Conservation (phyloP, 2,888 invertebrate genomes). For the Clistopyga incitator region DNA sequence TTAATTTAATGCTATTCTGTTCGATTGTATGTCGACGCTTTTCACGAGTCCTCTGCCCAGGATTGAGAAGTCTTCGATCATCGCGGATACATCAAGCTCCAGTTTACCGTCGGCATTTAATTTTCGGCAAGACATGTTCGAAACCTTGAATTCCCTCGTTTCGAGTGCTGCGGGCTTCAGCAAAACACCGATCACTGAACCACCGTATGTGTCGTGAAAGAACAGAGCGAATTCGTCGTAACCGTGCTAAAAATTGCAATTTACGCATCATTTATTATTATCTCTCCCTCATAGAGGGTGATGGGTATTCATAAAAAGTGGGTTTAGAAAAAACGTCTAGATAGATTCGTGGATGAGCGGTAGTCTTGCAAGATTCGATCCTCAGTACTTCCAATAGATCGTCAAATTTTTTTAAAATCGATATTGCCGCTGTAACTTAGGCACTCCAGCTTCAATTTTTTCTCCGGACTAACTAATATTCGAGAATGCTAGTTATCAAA, state of each 20-base stretch:
- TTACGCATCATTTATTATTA: not conserved
- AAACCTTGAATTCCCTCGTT: slow-evolving; percentile 90
- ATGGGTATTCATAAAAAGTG: too few relatives aligned
- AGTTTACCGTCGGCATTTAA: slow-evolving; percentile 85
- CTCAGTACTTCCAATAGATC: too few relatives aligned
- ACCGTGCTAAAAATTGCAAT: slow-evolving; percentile 85
- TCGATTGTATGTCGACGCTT: slow-evolving; percentile 84
- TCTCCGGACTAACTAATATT: too few relatives aligned
- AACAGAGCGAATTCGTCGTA: slow-evolving; percentile 93
- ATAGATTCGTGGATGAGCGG: too few relatives aligned
- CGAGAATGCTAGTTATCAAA: too few relatives aligned
- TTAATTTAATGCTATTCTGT: slow-evolving; percentile 50
- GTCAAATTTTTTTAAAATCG: too few relatives aligned
- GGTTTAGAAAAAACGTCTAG: too few relatives aligned
- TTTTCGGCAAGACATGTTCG: slow-evolving; percentile 86
- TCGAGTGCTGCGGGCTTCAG: slow-evolving; percentile 91
- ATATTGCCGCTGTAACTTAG: too few relatives aligned
- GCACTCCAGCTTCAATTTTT: too few relatives aligned
- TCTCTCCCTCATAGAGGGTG: not conserved
- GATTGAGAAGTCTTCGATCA: slow-evolving; percentile 90
- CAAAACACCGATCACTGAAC: slow-evolving; percentile 92
- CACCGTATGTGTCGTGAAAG: slow-evolving; percentile 96
- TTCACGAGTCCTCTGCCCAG: slow-evolving; percentile 89
- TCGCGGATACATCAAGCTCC: slow-evolving; percentile 87
- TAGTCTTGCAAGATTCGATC: too few relatives aligned